A percentile compares a stretch with the other conserved stretches of the same genome.
Conservation (phyloP, 2,797 vertebrate genomes). For the Myiothlypis chrysogaster region DNA sequence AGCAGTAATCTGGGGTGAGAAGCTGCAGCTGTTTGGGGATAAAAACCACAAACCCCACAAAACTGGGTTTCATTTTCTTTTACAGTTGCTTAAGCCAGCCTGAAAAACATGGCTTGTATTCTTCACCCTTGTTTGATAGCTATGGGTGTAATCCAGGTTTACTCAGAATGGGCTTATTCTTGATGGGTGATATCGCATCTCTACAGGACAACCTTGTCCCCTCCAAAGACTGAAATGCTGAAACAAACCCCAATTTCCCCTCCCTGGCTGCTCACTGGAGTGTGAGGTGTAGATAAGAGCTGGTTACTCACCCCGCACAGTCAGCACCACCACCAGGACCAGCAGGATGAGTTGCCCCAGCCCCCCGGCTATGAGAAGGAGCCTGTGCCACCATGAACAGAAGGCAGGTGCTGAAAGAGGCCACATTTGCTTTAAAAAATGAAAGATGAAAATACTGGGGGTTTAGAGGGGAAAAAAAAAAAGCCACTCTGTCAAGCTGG, state of each 20-base stretch:
- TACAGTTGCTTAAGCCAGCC: not conserved
- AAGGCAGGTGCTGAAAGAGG: not conserved
- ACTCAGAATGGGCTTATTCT: not conserved
- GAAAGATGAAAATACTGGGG: not conserved
- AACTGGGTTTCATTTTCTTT: not conserved
- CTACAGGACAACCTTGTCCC: not conserved
- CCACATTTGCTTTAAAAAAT: not conserved
- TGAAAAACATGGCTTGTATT: accelerated
- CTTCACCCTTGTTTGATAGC: not conserved
- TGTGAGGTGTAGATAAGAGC: not conserved
- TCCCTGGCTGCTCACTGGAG: too few species aligned
- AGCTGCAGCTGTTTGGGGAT: not conserved
- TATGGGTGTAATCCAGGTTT: not conserved
- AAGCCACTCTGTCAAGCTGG: not conserved
- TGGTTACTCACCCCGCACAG: not conserved
- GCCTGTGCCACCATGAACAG: not conserved
- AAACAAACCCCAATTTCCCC: not conserved
- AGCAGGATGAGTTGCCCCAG: not conserved
- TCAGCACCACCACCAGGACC: not conserved
- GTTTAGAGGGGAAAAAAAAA: not conserved
- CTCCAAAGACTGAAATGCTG: not conserved
- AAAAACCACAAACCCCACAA: not conserved
- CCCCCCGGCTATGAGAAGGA: not conserved
- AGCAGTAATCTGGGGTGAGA: accelerated
- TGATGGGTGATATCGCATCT: not conserved